Conservation (phyloP, 2,113 vertebrate genomes). For the Ibidorhyncha struthersii region DNA sequence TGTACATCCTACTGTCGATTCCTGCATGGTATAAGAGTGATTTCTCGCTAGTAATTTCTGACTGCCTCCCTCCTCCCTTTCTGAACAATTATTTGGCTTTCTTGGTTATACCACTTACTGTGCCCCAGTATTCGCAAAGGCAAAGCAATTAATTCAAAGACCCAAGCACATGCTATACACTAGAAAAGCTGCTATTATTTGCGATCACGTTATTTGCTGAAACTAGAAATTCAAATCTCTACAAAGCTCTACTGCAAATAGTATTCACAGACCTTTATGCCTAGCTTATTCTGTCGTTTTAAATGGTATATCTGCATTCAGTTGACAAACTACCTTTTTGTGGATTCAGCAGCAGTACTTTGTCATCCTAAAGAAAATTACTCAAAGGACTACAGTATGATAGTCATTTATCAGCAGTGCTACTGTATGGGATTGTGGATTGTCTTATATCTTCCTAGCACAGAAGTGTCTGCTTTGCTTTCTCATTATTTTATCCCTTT, state of each 20-base stretch:
- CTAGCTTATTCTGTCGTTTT: background rate
- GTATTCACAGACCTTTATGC: background rate
- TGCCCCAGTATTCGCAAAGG: background rate
- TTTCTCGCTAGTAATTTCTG: background rate
- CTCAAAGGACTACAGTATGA: conserved; percentile 8
- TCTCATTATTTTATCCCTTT: conserved; percentile 37
- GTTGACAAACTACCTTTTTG: conserved; percentile 1
- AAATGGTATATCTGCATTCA: background rate
- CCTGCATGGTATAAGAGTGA: background rate
- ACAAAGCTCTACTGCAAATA: conserved; percentile 5
- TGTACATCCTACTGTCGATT: background rate
- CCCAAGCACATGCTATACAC: background rate
- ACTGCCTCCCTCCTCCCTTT: background rate
- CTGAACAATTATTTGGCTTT: background rate
- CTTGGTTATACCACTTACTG: background rate
- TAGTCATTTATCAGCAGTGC: conserved; percentile 18
- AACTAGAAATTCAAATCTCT: conserved; percentile 26
- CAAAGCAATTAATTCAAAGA: conserved; percentile 38
- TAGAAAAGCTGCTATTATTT: conserved; percentile 45
- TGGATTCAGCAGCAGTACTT: conserved; percentile 33
- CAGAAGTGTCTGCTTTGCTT: conserved; percentile 39
- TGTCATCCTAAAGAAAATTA: conserved; percentile 37
- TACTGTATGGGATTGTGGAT: background rate
- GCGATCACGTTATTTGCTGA: conserved; percentile 21
- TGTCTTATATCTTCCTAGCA: conserved; percentile 36